These are phyloP conservation scores for Protonibea diacanthus DNA, from an alignment of 2,797 vertebrate genomes.

Conservation along the genomic window DNA sequence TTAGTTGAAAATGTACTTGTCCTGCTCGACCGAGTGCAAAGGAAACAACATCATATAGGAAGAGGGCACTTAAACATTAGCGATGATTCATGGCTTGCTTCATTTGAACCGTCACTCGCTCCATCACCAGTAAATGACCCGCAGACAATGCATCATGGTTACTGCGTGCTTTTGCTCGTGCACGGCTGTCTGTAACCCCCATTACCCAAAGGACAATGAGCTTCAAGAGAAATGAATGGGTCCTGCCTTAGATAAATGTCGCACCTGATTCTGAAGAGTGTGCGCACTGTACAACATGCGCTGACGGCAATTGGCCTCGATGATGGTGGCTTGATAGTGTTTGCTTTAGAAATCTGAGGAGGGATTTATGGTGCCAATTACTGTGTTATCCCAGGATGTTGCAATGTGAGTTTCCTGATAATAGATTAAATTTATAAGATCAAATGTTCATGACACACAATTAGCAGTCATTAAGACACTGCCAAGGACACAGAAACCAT, in stretches of 20 bases:
- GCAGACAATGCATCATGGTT: constrained; percentile 62
- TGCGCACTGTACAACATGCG: background rate
- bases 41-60: constrained; percentile 44
- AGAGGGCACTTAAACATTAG: constrained; percentile 46
- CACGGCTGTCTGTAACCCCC: constrained; percentile 59
- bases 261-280: constrained; percentile 24
- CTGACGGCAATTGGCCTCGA: background rate
- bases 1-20: constrained; percentile 37
- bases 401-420: background rate
- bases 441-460: constrained; percentile 5
- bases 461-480: background rate
- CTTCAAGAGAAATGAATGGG: constrained; percentile 43
- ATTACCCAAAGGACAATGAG: constrained; percentile 76
- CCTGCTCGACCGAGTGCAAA: constrained; percentile 22
- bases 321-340: too few species aligned
- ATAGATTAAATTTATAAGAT: background rate
- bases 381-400: background rate
- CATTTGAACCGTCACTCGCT: constrained; percentile 67
- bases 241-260: constrained; percentile 55
- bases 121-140: constrained; percentile 64
- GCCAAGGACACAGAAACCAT: constrained; percentile 20
- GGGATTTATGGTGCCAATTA: background rate
- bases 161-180: constrained; percentile 46
- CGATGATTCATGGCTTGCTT: constrained; percentile 65
- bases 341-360: too few species aligned